Base-by-base conservation (phyloP, 2,797 vertebrate species). In the Lycodopsis pacificus region DNA sequence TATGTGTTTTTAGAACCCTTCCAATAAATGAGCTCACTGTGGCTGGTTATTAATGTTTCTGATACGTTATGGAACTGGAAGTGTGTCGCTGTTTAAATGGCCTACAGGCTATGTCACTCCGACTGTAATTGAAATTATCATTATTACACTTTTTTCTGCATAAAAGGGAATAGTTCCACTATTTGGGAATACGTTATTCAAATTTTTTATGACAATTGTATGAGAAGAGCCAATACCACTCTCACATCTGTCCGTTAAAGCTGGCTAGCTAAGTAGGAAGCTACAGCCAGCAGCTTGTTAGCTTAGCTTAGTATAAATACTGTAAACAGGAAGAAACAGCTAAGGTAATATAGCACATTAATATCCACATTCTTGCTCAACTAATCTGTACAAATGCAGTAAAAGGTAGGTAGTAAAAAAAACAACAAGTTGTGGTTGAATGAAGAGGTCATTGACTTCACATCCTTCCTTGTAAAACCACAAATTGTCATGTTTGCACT, bases 1-100 rank as follows among this genome's bases (percentile, higher is more conserved):
- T 27, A 65, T 49, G 22, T 80, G 30, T 38, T 51, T 65, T 76
- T 8, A 20, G 19, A 82, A 78, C 1, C 13, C 8, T 57, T 71
- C 63, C 62, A 70, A 59, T 36, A 73, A 83, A 73, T 84, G 61
- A 79, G 65, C 58, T 83, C 62, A 86, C 46, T 79, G 64, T 78
- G 82, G 49, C 74, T 84, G 77, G 12, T 66, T 66, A 81, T 66
- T 66, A 81, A 67, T 81, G 73, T 81, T 82, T 83, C 73, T 66
- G 65, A 83, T 86, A 76, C 71, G 49, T 72, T 53, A 65, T 59
- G 40, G 14, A 79, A 44, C 11, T 71, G 56, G 34, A 62, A 42
- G 67, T 56, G 25, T 80, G 34, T 38, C 54, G n/a, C 48, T 76
- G 48, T 63, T 49, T 46, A 25, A 75, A 53, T 38, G 30, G 25